Base-by-base conservation (phyloP, 2,888 invertebrate genomes). In the Agrilus biguttatus region DNA sequence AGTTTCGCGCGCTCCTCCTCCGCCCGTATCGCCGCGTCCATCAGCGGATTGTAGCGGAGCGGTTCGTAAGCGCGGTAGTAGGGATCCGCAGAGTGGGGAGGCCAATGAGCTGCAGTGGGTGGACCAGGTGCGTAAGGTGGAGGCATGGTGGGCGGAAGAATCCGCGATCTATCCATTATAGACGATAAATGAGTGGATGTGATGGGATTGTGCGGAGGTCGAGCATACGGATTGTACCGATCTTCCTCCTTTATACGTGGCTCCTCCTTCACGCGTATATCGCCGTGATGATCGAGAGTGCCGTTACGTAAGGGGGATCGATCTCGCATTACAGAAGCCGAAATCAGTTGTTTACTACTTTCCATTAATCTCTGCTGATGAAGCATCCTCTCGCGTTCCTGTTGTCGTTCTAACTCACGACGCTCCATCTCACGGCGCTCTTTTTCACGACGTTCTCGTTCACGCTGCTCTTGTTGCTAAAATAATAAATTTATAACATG, bases 1-100 rank as follows among this genome's bases (percentile, higher is more conserved):
- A 85, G 75, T 65, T 85, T 86, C 36, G 79, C 82, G 46, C 85
- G 77, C 62, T 86, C 82, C 55, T 86, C 85, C 59, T 85, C 84
- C 37, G 78, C 82, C 43, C 83, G 73, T 59, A 81, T 77, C 14
- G 83, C 83, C 12, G 80, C 83, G 54, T 85, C 84, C 69, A 87
- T 78, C 32, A 87, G 68, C 14, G 86, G 84, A 61, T 83, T 84
- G 62, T 83, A 85, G 43, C 84, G 75, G 49, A 85, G 72, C 35
- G 82, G 79, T 59, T 82, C 82, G 57, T 74, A 74, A 33, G 46
- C 36, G 36, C 75, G 64, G 63, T 82, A 84, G 28, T 74, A 73
- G 1, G 74, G 72, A 19, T 66, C 67, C 2, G 63, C 49, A 0
- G 69, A 66, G 0, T 69, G 66, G 2, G 66, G 65, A 4, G 68